Conservation (phyloP, 2,888 invertebrate genomes). For the Dysmachus trigonus region DNA sequence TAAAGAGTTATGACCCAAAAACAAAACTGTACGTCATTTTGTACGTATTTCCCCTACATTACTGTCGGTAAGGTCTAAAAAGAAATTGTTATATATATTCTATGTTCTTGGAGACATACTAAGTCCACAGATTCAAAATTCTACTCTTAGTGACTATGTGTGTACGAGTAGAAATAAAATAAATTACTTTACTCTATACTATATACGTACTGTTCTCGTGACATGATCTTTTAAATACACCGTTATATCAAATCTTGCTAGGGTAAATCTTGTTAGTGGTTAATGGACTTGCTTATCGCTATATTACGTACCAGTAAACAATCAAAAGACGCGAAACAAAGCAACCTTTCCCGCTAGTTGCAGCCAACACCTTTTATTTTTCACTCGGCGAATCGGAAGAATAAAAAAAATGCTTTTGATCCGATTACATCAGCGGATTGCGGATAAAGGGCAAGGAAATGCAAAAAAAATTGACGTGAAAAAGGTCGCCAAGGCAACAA, state of each 20-base stretch:
- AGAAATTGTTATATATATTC: too few species aligned
- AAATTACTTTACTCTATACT: too few species aligned
- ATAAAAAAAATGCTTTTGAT: background rate
- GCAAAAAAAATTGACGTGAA: background rate
- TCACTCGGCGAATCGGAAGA: background rate
- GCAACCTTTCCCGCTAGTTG: background rate
- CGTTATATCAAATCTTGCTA: too few species aligned
- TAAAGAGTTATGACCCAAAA: too few species aligned
- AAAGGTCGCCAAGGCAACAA: constrained; percentile 38
- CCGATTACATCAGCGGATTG: constrained; percentile 18
- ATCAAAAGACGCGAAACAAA: background rate
- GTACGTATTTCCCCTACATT: too few species aligned
- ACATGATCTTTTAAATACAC: background rate
- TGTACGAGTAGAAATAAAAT: too few species aligned
- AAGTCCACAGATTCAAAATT: too few species aligned
- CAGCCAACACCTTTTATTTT: background rate
- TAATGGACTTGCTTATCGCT: background rate
- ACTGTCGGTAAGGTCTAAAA: too few species aligned
- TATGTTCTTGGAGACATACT: too few species aligned
- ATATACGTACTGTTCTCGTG: too few species aligned
- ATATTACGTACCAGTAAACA: background rate
- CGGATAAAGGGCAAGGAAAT: background rate
- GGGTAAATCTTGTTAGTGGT: background rate
- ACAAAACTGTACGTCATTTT: too few species aligned
- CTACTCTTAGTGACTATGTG: too few species aligned